phyloP scores from a whole-genome alignment of 2,797 vertebrate species.

The Tamandua tetradactyla region DNA sequence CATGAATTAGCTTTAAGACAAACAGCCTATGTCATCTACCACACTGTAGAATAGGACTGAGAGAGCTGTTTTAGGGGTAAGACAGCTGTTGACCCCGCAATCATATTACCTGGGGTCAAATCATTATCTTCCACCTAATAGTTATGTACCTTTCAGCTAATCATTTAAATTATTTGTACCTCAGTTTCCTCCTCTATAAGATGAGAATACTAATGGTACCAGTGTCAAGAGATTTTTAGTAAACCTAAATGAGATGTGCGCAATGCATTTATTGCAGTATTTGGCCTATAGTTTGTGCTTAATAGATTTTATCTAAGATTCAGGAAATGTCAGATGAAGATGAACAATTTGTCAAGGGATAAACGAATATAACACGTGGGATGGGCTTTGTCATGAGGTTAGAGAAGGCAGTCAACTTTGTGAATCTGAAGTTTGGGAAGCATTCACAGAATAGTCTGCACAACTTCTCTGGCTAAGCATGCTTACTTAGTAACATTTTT shows the following conservation, averaged over 20 bases:
- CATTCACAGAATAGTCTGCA: not conserved
- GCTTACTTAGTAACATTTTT: constrained; percentile 55
- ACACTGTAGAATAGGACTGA: fast-evolving
- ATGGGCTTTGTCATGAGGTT: not conserved
- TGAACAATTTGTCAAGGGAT: not conserved
- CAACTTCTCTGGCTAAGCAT: not conserved
- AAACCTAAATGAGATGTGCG: not conserved
- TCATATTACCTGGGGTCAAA: not conserved
- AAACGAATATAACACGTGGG: not conserved
- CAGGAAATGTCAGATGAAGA: not conserved
- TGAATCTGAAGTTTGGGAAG: not conserved
- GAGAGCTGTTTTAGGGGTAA: too few species aligned
- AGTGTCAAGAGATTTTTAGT: not conserved
- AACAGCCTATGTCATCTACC: fast-evolving
- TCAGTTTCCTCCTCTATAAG: not conserved
- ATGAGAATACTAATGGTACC: not conserved
- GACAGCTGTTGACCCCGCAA: not conserved
- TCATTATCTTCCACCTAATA: not conserved
- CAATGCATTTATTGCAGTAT: not conserved
- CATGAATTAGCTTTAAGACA: not conserved
- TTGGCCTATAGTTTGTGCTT: not conserved
- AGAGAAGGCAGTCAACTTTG: not conserved
- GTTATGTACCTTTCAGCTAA: not conserved
- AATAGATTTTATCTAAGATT: not conserved
- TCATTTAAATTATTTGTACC: not conserved